phyloP scores from a whole-genome alignment of 2,113 vertebrate species.

The Gallinago undulata region DNA sequence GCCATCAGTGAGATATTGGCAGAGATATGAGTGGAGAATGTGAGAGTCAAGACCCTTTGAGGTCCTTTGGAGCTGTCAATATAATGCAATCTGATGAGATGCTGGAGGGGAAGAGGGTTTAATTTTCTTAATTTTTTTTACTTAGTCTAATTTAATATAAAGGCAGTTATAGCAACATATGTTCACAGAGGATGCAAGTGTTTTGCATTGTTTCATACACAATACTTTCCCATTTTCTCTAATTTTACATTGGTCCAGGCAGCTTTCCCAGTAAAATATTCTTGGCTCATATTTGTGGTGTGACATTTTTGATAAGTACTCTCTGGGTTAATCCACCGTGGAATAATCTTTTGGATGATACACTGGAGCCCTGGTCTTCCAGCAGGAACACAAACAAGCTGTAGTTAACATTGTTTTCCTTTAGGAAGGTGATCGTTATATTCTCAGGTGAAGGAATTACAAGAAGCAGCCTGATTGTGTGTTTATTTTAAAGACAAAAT shows the following conservation, averaged over 20 bases:
- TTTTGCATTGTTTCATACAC: not conserved
- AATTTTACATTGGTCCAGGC: not conserved
- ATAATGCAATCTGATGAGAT: not conserved
- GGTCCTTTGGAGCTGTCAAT: not conserved
- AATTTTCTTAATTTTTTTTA: not conserved
- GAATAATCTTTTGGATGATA: conserved; percentile 37
- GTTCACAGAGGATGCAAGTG: not conserved
- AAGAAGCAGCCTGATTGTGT: not conserved
- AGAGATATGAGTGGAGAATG: not conserved
- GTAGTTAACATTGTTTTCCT: not conserved
- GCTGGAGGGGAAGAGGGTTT: not conserved
- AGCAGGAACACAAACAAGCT: not conserved
- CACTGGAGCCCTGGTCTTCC: not conserved
- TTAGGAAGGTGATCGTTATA: not conserved
- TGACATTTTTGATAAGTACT: conserved; percentile 34
- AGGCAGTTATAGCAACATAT: not conserved
- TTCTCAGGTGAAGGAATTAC: not conserved
- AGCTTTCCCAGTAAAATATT: not conserved
- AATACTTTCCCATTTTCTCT: not conserved
- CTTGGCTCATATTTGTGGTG: not conserved
- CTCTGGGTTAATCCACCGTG: conserved; percentile 19
- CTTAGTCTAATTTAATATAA: not conserved
- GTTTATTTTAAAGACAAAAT: not conserved
- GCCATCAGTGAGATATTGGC: not conserved
- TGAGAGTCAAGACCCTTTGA: not conserved